phyloP scores from a whole-genome alignment of 2,888 invertebrate species.

The Tiphia femorata region DNA sequence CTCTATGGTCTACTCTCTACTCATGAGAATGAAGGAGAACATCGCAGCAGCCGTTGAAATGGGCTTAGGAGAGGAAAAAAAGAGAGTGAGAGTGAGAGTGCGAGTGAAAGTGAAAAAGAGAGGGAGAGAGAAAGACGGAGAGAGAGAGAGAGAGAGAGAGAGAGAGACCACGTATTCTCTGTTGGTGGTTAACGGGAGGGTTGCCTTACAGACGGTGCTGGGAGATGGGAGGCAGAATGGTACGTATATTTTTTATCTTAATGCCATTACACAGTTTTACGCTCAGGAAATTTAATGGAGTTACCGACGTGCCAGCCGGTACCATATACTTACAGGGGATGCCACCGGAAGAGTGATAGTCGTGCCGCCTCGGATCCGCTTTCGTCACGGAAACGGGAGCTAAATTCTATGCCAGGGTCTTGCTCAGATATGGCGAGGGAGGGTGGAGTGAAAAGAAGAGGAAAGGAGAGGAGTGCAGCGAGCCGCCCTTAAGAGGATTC shows the following conservation, averaged over 20 bases:
- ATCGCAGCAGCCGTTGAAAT: conserved; percentile 19
- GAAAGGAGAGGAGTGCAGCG: conserved; percentile 1
- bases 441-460: too few species aligned
- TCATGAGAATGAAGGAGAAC: conserved; percentile 11
- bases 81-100: too few species aligned
- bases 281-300: conserved; percentile 39
- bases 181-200: too few species aligned
- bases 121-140: neutral
- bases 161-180: too few species aligned
- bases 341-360: conserved; percentile 21
- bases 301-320: conserved; percentile 17
- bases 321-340: conserved; percentile 14
- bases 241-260: conserved; percentile 43
- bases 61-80: conserved; percentile 7
- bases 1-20: too few species aligned
- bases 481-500: conserved; percentile 17
- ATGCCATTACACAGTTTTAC: conserved; percentile 43
- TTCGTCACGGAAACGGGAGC: conserved; percentile 14
- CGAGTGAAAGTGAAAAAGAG: neutral
- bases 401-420: conserved; percentile 15
- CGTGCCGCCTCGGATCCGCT: conserved; percentile 9
- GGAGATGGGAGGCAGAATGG: too few species aligned
- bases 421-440: too few species aligned
- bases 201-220: too few species aligned
- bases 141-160: neutral